Evolutionary conservation across 1,140 invertebrate genomes (phyloP).

Genomic region (Heliconius nattereri): DNA sequence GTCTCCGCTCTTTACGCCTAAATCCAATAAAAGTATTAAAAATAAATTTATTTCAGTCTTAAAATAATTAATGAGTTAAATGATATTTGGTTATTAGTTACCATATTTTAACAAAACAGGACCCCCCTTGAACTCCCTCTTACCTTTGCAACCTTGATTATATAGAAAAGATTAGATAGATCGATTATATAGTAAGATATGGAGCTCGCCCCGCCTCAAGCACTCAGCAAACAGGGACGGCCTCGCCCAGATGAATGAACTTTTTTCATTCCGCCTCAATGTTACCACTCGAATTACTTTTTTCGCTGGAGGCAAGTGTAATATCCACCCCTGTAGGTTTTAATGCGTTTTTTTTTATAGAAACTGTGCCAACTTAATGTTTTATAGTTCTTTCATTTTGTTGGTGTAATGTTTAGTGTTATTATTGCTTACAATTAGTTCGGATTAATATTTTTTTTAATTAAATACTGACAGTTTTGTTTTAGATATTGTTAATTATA

Average conservation of each 20-base stretch:
- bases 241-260: constrained; percentile 21
- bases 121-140: neutral
- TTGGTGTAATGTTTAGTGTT: neutral
- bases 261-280: constrained; percentile 54
- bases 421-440: neutral
- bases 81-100: too few relatives aligned
- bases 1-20: neutral
- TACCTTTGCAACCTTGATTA: too few relatives aligned
- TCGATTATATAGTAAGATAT: constrained; percentile 21
- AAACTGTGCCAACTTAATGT: constrained; percentile 23
- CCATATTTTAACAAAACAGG: neutral
- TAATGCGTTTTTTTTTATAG: constrained; percentile 39
- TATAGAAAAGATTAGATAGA: constrained; percentile 4
- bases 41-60: too few relatives aligned
- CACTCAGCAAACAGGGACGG: constrained; percentile 24
- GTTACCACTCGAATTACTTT: constrained; percentile 51
- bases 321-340: constrained; percentile 30
- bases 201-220: constrained; percentile 18
- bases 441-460: neutral
- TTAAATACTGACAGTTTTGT: neutral
- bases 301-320: constrained; percentile 41
- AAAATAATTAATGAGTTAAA: too few relatives aligned
- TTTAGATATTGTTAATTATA: too few relatives aligned
- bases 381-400: constrained; percentile 18
- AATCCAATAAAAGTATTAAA: too few relatives aligned